Evolutionary conservation across 2,888 invertebrate species (phyloP).

Genomic region (Brenthis hecate): DNA sequence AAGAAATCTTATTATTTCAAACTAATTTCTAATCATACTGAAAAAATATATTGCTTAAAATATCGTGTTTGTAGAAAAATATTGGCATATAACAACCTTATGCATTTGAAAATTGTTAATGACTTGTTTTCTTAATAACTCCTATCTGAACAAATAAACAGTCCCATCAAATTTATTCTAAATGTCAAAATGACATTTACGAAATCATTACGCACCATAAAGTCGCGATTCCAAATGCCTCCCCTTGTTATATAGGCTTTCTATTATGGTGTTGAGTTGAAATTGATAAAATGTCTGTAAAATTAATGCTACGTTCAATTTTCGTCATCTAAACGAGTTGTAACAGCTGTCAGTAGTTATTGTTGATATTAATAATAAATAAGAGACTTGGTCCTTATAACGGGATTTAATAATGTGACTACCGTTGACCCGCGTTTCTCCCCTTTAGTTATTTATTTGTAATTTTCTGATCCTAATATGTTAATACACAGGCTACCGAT

Average conservation of each 20-base stretch:
- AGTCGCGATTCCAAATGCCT: conserved; percentile 25
- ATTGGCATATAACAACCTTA: too few relatives aligned
- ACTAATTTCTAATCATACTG: too few relatives aligned
- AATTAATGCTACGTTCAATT: conserved; percentile 16
- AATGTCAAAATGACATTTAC: conserved; percentile 38
- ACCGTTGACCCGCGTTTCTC: too few relatives aligned
- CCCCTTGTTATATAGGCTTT: conserved; percentile 18
- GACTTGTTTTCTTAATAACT: conserved; percentile 1
- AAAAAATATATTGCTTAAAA: too few relatives aligned
- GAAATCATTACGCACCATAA: conserved; percentile 40
- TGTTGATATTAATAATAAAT: conserved; percentile 6
- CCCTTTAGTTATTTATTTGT: too few relatives aligned
- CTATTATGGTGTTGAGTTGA: conserved; percentile 11
- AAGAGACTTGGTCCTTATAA: neutral
- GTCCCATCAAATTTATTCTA: conserved; percentile 34
- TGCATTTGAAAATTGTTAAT: neutral
- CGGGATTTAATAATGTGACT: too few relatives aligned
- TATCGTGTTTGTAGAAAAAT: too few relatives aligned
- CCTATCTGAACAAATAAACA: conserved; percentile 19
- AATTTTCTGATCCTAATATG: too few relatives aligned
- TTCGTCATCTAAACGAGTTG: conserved; percentile 8
- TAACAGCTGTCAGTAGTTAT: conserved; percentile 12
- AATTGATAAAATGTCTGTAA: conserved; percentile 17
- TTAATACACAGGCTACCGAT: too few relatives aligned
- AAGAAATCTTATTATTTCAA: neutral